Percentiles rank a stretch among this genome's conserved stretches.
Conservation (phyloP, 2,888 invertebrate species). For the Drosophila paranaensis region DNA sequence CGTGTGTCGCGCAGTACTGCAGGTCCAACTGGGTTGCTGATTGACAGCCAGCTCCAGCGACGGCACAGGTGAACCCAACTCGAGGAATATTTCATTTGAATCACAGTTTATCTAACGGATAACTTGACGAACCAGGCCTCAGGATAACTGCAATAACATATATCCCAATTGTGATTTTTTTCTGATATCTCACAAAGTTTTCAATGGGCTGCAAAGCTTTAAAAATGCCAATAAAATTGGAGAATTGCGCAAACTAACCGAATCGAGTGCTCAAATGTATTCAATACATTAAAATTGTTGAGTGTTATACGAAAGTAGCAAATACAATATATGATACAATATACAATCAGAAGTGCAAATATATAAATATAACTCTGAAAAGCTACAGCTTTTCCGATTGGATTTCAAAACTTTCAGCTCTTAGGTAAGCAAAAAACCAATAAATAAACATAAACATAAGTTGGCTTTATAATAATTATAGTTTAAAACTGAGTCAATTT, state of each 20-base stretch:
- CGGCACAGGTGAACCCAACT: constrained; percentile 19
- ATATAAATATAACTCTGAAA: constrained; percentile 3
- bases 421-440: constrained; percentile 45
- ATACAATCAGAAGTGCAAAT: constrained; percentile 42
- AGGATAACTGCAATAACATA: constrained; percentile 38
- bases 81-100: constrained; percentile 32
- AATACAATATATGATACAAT: constrained; percentile 69
- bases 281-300: constrained; percentile 31
- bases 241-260: constrained; percentile 47
- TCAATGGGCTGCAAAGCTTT: constrained; percentile 25
- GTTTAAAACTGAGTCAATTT: background rate
- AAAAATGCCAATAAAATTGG: constrained; percentile 43
- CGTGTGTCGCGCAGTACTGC: constrained; percentile 34
- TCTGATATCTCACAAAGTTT: background rate
- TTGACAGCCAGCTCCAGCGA: constrained; percentile 30
- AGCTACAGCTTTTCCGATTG: constrained; percentile 27
- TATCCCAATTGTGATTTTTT: constrained; percentile 2
- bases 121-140: constrained; percentile 22
- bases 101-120: constrained; percentile 21
- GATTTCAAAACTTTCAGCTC: constrained; percentile 40
- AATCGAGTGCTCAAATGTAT: constrained; percentile 39
- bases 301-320: constrained; percentile 36
- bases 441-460: background rate
- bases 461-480: too few relatives aligned
- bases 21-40: constrained; percentile 41